phyloP scores from a whole-genome alignment of 2,888 invertebrate species.

The Oconnorella tubifera region DNA sequence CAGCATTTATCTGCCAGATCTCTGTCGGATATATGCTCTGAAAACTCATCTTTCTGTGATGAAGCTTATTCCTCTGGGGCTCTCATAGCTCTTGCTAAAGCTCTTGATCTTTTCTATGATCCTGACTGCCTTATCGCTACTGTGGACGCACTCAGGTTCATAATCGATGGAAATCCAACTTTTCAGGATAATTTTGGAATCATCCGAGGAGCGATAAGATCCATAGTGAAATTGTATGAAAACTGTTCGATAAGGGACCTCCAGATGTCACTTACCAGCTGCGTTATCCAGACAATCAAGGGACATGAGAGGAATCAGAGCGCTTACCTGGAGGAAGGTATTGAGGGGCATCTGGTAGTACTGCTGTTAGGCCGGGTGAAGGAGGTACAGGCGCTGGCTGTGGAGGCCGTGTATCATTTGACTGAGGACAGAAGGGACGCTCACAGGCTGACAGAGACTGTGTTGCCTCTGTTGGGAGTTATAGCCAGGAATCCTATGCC shows the following conservation, averaged over 20 bases:
- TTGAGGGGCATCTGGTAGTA: conserved; percentile 43
- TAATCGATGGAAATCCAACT: conserved; percentile 40
- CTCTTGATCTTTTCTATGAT: too few relatives aligned
- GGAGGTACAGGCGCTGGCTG: conserved; percentile 50
- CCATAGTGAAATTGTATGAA: conserved; percentile 43
- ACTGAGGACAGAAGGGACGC: conserved; percentile 47
- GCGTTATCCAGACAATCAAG: conserved; percentile 42
- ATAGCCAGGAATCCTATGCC: conserved; percentile 38
- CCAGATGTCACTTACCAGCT: conserved; percentile 43
- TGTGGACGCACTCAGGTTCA: conserved; percentile 44
- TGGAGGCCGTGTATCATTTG: conserved; percentile 47
- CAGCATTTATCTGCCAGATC: too few relatives aligned
- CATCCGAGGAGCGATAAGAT: conserved; percentile 53
- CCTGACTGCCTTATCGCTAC: conserved; percentile 42
- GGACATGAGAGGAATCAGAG: conserved; percentile 45
- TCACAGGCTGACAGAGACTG: conserved; percentile 35
- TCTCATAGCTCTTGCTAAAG: too few relatives aligned
- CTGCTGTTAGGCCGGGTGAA: conserved; percentile 41
- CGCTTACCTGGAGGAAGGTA: conserved; percentile 44
- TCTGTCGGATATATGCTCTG: too few relatives aligned
- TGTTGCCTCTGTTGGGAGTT: conserved; percentile 45
- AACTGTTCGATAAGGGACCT: conserved; percentile 42
- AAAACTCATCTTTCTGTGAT: too few relatives aligned
- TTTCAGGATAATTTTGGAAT: conserved; percentile 42
- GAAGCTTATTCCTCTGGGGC: too few relatives aligned